Conservation (phyloP, 2,888 invertebrate genomes). For the Julus scandinavius region DNA sequence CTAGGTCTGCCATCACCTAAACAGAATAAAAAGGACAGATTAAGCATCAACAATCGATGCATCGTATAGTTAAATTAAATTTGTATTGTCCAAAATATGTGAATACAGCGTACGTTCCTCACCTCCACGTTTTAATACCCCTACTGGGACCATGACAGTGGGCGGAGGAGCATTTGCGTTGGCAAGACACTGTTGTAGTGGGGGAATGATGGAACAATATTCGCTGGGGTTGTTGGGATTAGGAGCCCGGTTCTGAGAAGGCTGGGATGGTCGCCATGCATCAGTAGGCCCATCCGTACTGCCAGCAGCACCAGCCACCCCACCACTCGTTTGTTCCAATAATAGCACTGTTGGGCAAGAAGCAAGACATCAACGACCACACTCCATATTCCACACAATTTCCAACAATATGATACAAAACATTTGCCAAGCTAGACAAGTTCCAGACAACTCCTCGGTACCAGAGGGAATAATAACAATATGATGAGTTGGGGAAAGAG, state of each 20-base stretch:
- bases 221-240: conserved; percentile 89
- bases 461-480: not conserved
- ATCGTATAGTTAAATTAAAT: not conserved
- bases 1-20: conserved; percentile 58
- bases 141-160: conserved; percentile 86
- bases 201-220: conserved; percentile 85
- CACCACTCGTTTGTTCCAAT: conserved; percentile 55
- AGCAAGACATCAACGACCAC: conserved; percentile 51
- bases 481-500: not conserved
- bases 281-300: conserved; percentile 22
- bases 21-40: conserved; percentile 28
- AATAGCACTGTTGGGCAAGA: conserved; percentile 57
- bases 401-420: conserved; percentile 43
- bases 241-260: conserved; percentile 69
- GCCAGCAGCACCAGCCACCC: conserved; percentile 52
- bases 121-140: conserved; percentile 80
- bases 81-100: conserved; percentile 6
- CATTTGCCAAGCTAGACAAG: conserved; percentile 7
- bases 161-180: conserved; percentile 70
- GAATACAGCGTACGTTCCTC: conserved; percentile 60
- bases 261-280: conserved; percentile 40
- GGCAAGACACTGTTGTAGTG: conserved; percentile 76
- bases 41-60: not conserved
- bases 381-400: conserved; percentile 25
- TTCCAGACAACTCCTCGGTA: not conserved